phyloP scores from a whole-genome alignment of 53 echinoderm and acorn worm genomes.

The Mesocentrotus franciscanus region DNA sequence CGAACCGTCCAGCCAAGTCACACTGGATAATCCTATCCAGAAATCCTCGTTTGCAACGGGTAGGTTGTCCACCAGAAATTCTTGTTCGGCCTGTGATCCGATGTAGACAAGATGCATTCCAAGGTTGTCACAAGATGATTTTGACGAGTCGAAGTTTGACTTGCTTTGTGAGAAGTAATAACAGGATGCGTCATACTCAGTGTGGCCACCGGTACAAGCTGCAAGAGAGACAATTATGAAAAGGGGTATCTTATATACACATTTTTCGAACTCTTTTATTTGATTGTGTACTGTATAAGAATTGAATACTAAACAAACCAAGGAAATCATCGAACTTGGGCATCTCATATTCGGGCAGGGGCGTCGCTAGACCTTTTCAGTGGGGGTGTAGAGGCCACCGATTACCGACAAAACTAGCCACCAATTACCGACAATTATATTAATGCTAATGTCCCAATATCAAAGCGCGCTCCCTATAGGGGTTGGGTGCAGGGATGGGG shows the following conservation, averaged over 20 bases:
- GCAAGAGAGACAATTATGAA: neutral
- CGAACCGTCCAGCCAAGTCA: neutral
- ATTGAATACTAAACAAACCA: too few species aligned
- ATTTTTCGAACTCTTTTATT: too few species aligned
- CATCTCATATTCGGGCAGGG: neutral
- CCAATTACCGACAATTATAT: too few species aligned
- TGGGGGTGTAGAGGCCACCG: too few species aligned
- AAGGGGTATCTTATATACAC: too few species aligned
- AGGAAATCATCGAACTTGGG: neutral
- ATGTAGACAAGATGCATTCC: conserved; percentile 9
- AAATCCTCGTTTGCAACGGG: neutral
- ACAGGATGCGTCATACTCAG: neutral
- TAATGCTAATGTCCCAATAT: too few species aligned
- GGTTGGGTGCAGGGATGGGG: too few species aligned
- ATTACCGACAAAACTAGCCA: too few species aligned
- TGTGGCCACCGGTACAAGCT: neutral
- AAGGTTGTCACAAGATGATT: neutral
- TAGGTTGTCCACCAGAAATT: neutral
- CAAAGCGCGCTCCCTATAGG: too few species aligned
- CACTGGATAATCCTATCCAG: conserved; percentile 23
- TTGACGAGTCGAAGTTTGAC: neutral
- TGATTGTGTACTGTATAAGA: too few species aligned
- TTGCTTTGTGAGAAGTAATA: neutral
- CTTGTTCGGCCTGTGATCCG: neutral
- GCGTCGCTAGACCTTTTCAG: too few species aligned